Conservation (phyloP, 2,113 vertebrate genomes). For the Corydoras maculifer region DNA sequence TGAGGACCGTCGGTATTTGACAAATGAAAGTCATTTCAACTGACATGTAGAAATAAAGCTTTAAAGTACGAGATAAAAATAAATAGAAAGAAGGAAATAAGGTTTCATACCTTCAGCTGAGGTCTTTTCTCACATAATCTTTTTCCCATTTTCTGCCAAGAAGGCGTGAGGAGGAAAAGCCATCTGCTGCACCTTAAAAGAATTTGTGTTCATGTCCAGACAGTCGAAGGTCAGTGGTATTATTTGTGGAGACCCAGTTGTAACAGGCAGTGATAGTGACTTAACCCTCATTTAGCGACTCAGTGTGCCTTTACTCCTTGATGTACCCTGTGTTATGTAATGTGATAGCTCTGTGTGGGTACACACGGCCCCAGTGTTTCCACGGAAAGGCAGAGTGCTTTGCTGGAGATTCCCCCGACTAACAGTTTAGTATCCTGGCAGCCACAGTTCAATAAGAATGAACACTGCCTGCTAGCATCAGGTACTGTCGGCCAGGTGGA, state of each 20-base stretch:
- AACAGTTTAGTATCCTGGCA: conserved; percentile 48
- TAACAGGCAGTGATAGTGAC: conserved; percentile 76
- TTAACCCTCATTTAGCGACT: conserved; percentile 73
- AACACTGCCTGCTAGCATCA: conserved; percentile 60
- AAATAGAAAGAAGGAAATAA: too few relatives aligned
- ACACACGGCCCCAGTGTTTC: conserved; percentile 62
- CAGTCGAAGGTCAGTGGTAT: conserved; percentile 71
- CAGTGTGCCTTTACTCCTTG: conserved; percentile 67
- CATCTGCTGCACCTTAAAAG: conserved; percentile 58
- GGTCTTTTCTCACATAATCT: conserved; percentile 32
- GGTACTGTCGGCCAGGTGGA: conserved; percentile 52
- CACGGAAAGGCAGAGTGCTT: conserved; percentile 64
- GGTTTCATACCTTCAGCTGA: too few relatives aligned
- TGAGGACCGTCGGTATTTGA: too few relatives aligned
- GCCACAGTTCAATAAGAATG: conserved; percentile 62
- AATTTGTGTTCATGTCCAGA: conserved; percentile 51
- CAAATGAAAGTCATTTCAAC: too few relatives aligned
- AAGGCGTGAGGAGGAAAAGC: conserved; percentile 77
- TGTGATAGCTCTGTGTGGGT: conserved; percentile 69
- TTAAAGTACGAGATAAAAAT: too few relatives aligned
- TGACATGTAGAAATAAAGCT: too few relatives aligned
- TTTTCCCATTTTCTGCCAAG: conserved; percentile 68
- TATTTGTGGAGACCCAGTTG: conserved; percentile 74
- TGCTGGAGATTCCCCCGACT: conserved; percentile 53
- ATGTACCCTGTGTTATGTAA: conserved; percentile 62